These are phyloP conservation scores for Mirza zaza DNA, from an alignment of 2,113 vertebrate species.

Conservation along the genomic window DNA sequence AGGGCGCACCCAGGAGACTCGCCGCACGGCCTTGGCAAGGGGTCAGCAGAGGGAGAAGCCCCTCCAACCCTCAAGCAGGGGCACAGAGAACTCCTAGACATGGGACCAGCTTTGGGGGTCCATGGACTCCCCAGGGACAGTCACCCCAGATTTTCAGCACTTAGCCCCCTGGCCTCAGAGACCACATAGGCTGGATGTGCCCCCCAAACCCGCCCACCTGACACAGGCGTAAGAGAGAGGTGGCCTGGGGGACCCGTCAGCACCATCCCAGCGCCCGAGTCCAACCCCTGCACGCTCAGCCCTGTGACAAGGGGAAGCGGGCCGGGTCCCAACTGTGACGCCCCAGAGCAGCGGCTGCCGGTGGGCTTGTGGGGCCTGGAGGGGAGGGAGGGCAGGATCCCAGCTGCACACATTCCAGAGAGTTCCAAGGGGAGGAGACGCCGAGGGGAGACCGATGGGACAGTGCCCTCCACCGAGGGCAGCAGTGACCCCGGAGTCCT, in stretches of 20 bases:
- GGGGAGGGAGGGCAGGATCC: no score
- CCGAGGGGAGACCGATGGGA: not conserved
- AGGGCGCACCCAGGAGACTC: no score
- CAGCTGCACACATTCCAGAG: not conserved
- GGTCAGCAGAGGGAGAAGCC: no score
- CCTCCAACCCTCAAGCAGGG: not conserved
- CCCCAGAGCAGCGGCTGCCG: not conserved
- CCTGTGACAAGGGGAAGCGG: not conserved
- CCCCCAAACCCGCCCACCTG: not conserved
- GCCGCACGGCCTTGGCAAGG: accelerated
- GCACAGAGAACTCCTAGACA: not conserved
- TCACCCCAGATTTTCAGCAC: not conserved
- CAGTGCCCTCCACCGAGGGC: accelerated
- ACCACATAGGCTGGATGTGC: not conserved
- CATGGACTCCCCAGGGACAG: not conserved
- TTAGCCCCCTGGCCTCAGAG: not conserved
- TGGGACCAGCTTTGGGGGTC: not conserved
- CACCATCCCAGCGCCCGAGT: accelerated
- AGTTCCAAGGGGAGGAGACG: not conserved
- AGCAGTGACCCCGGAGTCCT: not conserved
- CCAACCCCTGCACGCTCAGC: not conserved
- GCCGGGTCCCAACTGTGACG: accelerated
- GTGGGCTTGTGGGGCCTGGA: not conserved
- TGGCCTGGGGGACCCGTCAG: not conserved
- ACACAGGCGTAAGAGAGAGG: not conserved